These are phyloP conservation scores for Tetragnatha versicolor DNA, from an alignment of 1,140 invertebrate species.

Conservation along the genomic window DNA sequence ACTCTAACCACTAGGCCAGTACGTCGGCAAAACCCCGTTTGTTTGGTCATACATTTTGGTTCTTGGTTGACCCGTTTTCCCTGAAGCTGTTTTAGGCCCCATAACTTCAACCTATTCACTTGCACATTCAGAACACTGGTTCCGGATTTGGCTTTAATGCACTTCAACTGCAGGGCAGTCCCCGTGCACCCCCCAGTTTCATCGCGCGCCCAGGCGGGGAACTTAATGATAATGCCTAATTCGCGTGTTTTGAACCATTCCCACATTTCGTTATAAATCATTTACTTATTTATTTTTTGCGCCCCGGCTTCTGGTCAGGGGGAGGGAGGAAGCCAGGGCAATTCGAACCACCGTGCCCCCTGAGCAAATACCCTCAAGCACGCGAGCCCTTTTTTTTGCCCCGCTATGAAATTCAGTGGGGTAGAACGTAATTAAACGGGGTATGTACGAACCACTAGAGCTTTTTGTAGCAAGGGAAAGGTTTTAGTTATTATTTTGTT, in stretches of 20 bases:
- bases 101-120: too few species aligned
- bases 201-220: constrained; percentile 17
- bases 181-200: constrained; percentile 19
- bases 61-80: too few species aligned
- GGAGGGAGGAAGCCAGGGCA: constrained; percentile 33
- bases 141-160: neutral
- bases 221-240: constrained; percentile 50
- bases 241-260: constrained; percentile 51
- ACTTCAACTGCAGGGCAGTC: constrained; percentile 17
- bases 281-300: constrained; percentile 33
- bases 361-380: constrained; percentile 18
- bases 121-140: too few species aligned
- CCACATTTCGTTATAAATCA: constrained; percentile 46
- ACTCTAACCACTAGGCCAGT: too few species aligned
- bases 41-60: too few species aligned
- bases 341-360: constrained; percentile 12
- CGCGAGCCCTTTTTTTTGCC: constrained; percentile 12
- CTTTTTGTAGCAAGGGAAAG: too few species aligned
- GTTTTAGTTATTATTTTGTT: neutral
- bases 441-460: too few species aligned
- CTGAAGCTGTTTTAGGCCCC: too few species aligned
- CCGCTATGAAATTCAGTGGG: neutral
- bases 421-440: constrained; percentile 19
- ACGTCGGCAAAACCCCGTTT: too few species aligned
- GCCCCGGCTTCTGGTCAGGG: constrained; percentile 12